phyloP scores from a whole-genome alignment of 2,113 vertebrate species.

The Pelusios castaneus region DNA sequence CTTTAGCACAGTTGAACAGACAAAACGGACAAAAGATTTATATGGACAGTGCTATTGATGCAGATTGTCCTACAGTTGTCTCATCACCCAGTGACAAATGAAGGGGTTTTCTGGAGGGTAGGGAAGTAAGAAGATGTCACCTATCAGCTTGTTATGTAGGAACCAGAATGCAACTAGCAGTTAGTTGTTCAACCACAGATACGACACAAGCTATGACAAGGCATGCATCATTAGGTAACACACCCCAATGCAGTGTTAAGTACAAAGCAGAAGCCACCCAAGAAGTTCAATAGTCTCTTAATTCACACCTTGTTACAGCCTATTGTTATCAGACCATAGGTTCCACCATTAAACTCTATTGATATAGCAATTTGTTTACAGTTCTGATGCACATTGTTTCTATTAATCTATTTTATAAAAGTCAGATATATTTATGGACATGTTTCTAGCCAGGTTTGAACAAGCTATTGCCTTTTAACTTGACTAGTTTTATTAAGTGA shows the following conservation, averaged over 20 bases:
- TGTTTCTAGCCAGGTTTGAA: neutral
- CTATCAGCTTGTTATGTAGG: neutral
- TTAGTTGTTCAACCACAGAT: neutral
- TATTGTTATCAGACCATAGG: neutral
- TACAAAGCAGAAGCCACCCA: neutral
- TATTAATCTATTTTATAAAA: neutral
- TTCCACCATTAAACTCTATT: no score
- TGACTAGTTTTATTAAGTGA: neutral
- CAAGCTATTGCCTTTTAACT: neutral
- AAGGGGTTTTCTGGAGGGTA: no score
- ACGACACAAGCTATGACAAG: neutral
- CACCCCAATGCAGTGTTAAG: neutral
- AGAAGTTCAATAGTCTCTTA: neutral
- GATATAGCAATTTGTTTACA: neutral
- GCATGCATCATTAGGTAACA: neutral
- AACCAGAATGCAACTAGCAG: neutral
- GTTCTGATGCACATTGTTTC: neutral
- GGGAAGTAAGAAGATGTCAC: accelerated
- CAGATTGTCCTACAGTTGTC: neutral
- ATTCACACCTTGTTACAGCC: neutral
- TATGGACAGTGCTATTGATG: neutral
- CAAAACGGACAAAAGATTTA: neutral
- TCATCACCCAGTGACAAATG: no score
- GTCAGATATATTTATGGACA: neutral
- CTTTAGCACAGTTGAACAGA: neutral